Base-by-base conservation (phyloP, 2,797 vertebrate species). In the Crocidura indochinensis region DNA sequence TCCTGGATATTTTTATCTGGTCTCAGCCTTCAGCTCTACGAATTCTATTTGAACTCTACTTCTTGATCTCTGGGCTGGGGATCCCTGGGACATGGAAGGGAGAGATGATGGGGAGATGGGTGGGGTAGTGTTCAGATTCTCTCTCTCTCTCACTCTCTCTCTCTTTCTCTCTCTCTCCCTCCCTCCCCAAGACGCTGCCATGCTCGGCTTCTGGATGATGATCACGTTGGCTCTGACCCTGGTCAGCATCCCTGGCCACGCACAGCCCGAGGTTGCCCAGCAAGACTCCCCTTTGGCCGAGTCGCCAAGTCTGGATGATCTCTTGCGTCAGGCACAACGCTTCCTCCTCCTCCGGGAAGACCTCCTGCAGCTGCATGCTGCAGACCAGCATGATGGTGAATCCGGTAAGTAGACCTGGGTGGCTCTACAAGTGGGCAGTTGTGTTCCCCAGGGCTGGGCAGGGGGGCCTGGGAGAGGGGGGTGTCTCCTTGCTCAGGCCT, bases 131-230 rank as follows among this genome's bases (percentile, higher is more conserved):
- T 15, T 17, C 11, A 14, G 51, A 17, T 20, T 24, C 14, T 64
- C 60, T 24, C 60, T 64, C 60, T 9, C 19, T 17, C 12, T 20
- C 20, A 2, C 60, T 24, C 4, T 20, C 60, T 10, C 22, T 62
- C 14, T 20, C 60, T 64, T 20, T 4, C 60, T 24, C 20, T 20
- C 12, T 20, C 19, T 20, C 60, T 20, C 60, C 60, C 60, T 6
- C 60, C 12, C 60, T 64, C 60, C 24, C 60, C 60, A 8, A 96
- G 96, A 44, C n/a, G 1, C 68, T 12, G 38, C 8, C 26, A 96
- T 96, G 96, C 75, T 44, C 0, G 49, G 84, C 56, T 72, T 78
- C 73, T 92, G 93, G 94, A 26, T 85, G 85, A 90, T 94, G 87
- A 75, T 96, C 1, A 20, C 68, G 65, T 38, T 94, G 26, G 87